Evolutionary conservation across 2,797 vertebrate species (phyloP).

Genomic region (Monodelphis domestica): DNA sequence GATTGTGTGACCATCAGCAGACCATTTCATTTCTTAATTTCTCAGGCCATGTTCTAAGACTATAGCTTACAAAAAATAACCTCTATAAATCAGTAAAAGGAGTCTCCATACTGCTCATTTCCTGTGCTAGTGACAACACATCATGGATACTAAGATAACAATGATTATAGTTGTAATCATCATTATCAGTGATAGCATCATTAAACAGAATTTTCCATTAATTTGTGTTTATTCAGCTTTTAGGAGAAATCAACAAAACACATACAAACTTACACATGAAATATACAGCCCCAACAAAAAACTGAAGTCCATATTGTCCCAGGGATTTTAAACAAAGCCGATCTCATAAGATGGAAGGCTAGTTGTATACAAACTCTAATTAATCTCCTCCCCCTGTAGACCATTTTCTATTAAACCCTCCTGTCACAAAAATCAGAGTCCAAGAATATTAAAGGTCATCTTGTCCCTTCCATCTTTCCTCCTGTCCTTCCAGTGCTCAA

Average conservation of each 20-base stretch:
- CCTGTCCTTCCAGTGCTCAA: neutral
- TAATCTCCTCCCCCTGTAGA: neutral
- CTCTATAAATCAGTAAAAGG: neutral
- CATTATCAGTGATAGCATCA: neutral
- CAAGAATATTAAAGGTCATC: neutral
- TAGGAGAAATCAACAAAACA: neutral
- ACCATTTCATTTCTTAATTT: neutral
- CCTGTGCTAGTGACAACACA: neutral
- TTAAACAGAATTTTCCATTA: neutral
- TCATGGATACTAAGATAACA: neutral
- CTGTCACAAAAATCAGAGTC: neutral
- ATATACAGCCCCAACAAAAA: neutral
- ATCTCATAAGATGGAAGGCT: neutral
- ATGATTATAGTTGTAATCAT: neutral
- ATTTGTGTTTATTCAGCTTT: neutral
- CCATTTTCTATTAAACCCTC: neutral
- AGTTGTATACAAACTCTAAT: neutral
- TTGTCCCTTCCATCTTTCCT: neutral
- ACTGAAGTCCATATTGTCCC: neutral
- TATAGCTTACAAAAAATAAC: neutral
- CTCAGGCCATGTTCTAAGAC: neutral
- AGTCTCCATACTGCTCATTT: neutral
- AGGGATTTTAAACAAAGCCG: neutral
- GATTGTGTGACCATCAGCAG: neutral
- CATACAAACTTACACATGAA: too few species aligned